Percentiles rank a stretch among this genome's conserved stretches.
phyloP scores from a whole-genome alignment of 2,113 vertebrate species.

The Bubo scandiacus region DNA sequence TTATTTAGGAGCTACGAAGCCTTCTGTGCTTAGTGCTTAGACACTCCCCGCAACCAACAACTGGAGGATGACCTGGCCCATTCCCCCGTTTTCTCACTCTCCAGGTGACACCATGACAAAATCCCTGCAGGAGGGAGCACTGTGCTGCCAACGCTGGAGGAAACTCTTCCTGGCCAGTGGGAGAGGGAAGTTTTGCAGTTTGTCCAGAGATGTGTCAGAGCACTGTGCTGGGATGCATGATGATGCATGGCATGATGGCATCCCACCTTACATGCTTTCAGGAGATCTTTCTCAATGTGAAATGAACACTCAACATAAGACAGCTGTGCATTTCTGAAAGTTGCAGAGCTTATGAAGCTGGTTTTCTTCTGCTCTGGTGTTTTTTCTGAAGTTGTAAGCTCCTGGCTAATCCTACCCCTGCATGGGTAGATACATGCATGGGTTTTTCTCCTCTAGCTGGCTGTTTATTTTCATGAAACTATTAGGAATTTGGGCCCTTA shows the following conservation, averaged over 20 bases:
- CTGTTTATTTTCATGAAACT: background rate
- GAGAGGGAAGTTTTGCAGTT: background rate
- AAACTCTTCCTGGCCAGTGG: background rate
- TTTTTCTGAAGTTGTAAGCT: background rate
- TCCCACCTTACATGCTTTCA: fast-evolving
- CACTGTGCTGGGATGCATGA: too few relatives aligned
- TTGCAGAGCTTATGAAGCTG: fast-evolving
- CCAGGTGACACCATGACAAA: fast-evolving
- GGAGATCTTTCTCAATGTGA: background rate
- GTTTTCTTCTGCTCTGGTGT: background rate
- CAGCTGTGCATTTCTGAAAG: fast-evolving
- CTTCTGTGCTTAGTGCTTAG: background rate
- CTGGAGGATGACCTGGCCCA: background rate
- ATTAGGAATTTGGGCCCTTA: background rate
- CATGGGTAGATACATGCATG: fast-evolving
- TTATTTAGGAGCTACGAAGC: background rate
- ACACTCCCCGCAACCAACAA: background rate
- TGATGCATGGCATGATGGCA: fast-evolving
- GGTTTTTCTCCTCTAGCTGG: background rate
- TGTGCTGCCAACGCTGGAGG: fast-evolving
- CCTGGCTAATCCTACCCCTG: background rate
- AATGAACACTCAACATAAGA: background rate
- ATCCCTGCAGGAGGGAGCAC: background rate
- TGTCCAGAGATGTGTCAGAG: background rate
- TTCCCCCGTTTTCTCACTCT: background rate